Evolutionary conservation across 1,140 invertebrate genomes (phyloP).

Genomic region (Thaumetopoea pityocampa): DNA sequence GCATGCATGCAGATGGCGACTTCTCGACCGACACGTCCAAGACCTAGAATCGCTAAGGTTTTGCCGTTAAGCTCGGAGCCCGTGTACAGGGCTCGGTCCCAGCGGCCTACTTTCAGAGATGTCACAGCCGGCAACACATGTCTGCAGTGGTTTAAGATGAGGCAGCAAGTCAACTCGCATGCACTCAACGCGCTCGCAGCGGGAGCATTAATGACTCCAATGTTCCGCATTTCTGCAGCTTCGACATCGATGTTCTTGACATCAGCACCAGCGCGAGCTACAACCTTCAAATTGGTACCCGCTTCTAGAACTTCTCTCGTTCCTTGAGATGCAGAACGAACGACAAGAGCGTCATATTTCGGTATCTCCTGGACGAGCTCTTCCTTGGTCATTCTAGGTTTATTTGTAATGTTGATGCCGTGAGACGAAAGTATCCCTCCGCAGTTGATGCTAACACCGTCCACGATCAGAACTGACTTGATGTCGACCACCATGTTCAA

Average conservation of each 20-base stretch:
- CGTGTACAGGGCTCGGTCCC: conserved; percentile 94
- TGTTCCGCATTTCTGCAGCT: conserved; percentile 89
- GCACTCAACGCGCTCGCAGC: conserved; percentile 97
- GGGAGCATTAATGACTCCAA: conserved; percentile 97
- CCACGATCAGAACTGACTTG: conserved; percentile 90
- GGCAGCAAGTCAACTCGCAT: conserved; percentile 95
- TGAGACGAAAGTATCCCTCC: conserved; percentile 85
- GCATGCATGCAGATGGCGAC: conserved; percentile 95
- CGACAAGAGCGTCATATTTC: conserved; percentile 94
- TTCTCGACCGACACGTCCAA: conserved; percentile 96
- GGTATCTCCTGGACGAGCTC: conserved; percentile 90
- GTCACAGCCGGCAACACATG: conserved; percentile 89
- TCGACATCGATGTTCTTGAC: conserved; percentile 97
- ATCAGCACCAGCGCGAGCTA: conserved; percentile 97
- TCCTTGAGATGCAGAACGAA: conserved; percentile 97
- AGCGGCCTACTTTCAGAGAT: conserved; percentile 92
- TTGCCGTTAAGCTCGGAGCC: conserved; percentile 94
- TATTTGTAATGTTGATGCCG: conserved; percentile 87
- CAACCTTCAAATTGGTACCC: conserved; percentile 85
- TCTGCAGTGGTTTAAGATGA: conserved; percentile 89
- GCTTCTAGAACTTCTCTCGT: conserved; percentile 92
- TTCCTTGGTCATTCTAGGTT: conserved; percentile 89
- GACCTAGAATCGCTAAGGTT: conserved; percentile 94
- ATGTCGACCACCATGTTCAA: conserved; percentile 75
- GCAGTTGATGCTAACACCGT: conserved; percentile 92